A percentile compares a stretch with the other conserved stretches of the same genome.
These are phyloP conservation scores for Desmophyllum pertusum DNA, from an alignment of 92 coral and sea anemone species.

Conservation along the genomic window DNA sequence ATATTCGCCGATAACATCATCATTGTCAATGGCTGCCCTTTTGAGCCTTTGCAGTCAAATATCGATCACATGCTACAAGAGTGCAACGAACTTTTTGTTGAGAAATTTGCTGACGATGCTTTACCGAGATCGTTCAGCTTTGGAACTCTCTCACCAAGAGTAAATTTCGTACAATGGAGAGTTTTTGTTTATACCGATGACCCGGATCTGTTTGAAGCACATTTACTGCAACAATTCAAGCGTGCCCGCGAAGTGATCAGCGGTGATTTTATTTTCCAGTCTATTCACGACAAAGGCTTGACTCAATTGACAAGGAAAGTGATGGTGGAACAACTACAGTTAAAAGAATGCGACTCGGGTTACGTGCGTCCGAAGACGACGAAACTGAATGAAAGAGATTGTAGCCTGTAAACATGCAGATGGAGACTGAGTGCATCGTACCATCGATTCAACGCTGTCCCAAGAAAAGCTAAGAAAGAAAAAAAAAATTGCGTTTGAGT, in stretches of 20 bases:
- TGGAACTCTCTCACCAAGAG: background rate
- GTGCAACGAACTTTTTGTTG: background rate
- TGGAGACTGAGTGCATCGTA: no score
- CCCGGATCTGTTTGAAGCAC: background rate
- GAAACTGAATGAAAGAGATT: constrained; percentile 22
- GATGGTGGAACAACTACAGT: constrained; percentile 62
- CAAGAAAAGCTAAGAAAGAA: no score
- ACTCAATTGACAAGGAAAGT: constrained; percentile 53
- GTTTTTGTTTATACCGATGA: background rate
- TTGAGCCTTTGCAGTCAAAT: constrained; percentile 29
- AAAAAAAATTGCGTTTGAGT: no score
- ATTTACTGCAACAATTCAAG: background rate
- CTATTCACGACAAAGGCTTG: constrained; percentile 27
- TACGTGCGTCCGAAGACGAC: constrained; percentile 39
- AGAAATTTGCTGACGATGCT: background rate
- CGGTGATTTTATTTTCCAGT: background rate
- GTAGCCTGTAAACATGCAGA: background rate
- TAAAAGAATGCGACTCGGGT: constrained; percentile 42
- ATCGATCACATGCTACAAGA: background rate
- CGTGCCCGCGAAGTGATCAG: background rate
- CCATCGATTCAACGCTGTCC: no score
- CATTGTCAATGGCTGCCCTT: constrained; percentile 87
- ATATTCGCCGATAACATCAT: constrained; percentile 69
- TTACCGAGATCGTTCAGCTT: background rate
- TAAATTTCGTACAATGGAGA: background rate